A percentile compares a stretch with the other conserved stretches of the same genome.
Evolutionary conservation across 2,113 vertebrate genomes (phyloP).

Genomic region (Cephalopterus ornatus): DNA sequence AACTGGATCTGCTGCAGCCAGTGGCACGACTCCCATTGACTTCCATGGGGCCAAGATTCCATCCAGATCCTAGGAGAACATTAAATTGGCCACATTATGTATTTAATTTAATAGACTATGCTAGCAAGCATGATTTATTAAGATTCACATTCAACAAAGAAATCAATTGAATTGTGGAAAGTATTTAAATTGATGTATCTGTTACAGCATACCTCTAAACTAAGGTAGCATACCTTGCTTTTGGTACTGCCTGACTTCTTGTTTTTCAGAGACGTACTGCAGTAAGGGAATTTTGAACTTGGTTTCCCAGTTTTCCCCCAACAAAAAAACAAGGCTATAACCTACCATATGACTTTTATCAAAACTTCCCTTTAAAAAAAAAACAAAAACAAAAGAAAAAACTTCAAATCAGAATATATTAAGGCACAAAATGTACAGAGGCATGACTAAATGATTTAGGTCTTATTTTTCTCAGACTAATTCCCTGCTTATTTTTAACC

Average conservation of each 20-base stretch:
- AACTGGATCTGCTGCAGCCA: not conserved
- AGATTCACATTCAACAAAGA: not conserved
- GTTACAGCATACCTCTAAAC: not conserved
- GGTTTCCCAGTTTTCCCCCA: not conserved
- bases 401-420: not conserved
- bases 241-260: not conserved
- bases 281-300: not conserved
- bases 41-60: conserved; percentile 46
- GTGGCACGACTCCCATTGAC: conserved; percentile 29
- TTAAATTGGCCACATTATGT: not conserved
- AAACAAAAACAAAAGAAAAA: not conserved
- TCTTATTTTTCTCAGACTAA: not conserved
- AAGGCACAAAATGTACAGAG: not conserved
- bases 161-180: not conserved
- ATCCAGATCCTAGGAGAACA: conserved; percentile 19
- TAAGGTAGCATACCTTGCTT: not conserved
- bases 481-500: conserved; percentile 19
- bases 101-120: not conserved
- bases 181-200: not conserved
- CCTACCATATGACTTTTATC: not conserved
- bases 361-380: not conserved
- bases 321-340: not conserved
- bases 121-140: not conserved
- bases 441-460: not conserved
- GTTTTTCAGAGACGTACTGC: not conserved